phyloP scores from a whole-genome alignment of 2,888 invertebrate genomes.

The Drosophila niveifrons region DNA sequence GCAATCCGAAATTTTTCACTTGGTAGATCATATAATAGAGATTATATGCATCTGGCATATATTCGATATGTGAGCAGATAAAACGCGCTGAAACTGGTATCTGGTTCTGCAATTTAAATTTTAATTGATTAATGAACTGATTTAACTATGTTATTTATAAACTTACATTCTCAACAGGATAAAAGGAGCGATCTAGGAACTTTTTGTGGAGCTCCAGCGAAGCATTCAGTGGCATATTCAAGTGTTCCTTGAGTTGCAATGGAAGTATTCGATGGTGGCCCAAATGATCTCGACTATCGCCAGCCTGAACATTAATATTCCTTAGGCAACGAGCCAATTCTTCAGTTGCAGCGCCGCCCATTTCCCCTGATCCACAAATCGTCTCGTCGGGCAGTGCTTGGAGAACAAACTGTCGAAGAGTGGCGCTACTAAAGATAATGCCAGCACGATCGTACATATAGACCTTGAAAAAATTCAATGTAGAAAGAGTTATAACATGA shows the following conservation, averaged over 20 bases:
- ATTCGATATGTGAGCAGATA: conserved; percentile 34
- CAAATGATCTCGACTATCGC: conserved; percentile 92
- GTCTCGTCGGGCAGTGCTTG: conserved; percentile 89
- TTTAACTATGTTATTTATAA: background rate
- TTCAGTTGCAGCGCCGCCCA: conserved; percentile 56
- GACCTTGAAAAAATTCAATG: conserved; percentile 86
- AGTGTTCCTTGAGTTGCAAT: conserved; percentile 34
- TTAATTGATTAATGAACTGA: too few species aligned
- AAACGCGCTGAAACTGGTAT: conserved; percentile 41
- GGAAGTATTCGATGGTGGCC: conserved; percentile 63
- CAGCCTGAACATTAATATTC: conserved; percentile 93
- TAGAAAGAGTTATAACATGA: too few species aligned
- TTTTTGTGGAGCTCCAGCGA: conserved; percentile 37
- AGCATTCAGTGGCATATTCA: conserved; percentile 40
- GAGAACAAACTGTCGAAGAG: conserved; percentile 91
- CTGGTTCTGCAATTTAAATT: conserved; percentile 28
- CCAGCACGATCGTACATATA: conserved; percentile 96
- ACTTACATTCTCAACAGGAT: conserved; percentile 55
- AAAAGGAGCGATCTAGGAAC: conserved; percentile 47
- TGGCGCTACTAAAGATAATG: conserved; percentile 94
- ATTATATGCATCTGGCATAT: conserved; percentile 33
- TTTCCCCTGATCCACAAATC: conserved; percentile 85
- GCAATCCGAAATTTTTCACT: conserved; percentile 47
- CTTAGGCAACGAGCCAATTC: conserved; percentile 90
- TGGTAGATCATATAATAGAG: conserved; percentile 47